Conservation (phyloP, 1,140 invertebrate species). For the Coboldia fuscipes region DNA sequence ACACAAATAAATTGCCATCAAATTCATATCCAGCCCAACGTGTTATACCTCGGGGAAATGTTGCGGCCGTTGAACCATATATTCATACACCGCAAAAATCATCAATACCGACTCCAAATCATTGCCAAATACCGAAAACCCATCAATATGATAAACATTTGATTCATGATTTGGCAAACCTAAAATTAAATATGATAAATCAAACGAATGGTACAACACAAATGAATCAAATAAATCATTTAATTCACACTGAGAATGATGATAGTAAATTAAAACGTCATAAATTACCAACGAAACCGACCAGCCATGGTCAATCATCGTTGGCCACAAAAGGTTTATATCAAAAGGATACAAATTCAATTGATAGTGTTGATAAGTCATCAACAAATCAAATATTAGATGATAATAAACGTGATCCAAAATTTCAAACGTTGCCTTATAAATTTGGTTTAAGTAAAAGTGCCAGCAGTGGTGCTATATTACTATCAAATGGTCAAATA, state of each 20-base stretch:
- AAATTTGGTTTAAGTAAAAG: conserved; percentile 38
- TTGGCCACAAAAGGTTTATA: background rate
- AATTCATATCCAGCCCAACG: conserved; percentile 5
- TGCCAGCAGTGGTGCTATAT: background rate
- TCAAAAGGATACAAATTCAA: background rate
- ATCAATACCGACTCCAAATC: conserved; percentile 11
- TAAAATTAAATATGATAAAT: conserved; percentile 10
- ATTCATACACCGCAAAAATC: conserved; percentile 51
- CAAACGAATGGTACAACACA: too few species aligned
- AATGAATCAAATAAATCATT: conserved; percentile 5
- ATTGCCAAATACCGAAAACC: conserved; percentile 13
- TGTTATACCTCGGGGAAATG: conserved; percentile 34
- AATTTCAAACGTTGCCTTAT: conserved; percentile 82
- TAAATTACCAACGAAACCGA: conserved; percentile 7
- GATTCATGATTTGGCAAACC: conserved; percentile 16
- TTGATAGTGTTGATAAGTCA: background rate
- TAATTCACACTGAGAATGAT: conserved; percentile 13
- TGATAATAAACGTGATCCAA: conserved; percentile 71
- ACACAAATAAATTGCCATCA: conserved; percentile 3
- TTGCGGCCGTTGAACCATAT: conserved; percentile 77
- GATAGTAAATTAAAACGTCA: conserved; percentile 20
- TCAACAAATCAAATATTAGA: conserved; percentile 4
- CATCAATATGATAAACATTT: conserved; percentile 17
- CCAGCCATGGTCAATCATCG: too few species aligned
- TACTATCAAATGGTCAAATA: too few species aligned